Percentiles rank a stretch among this genome's conserved stretches.
These are phyloP conservation scores for Tribolium madens DNA, from an alignment of 1,140 invertebrate genomes.

Conservation along the genomic window DNA sequence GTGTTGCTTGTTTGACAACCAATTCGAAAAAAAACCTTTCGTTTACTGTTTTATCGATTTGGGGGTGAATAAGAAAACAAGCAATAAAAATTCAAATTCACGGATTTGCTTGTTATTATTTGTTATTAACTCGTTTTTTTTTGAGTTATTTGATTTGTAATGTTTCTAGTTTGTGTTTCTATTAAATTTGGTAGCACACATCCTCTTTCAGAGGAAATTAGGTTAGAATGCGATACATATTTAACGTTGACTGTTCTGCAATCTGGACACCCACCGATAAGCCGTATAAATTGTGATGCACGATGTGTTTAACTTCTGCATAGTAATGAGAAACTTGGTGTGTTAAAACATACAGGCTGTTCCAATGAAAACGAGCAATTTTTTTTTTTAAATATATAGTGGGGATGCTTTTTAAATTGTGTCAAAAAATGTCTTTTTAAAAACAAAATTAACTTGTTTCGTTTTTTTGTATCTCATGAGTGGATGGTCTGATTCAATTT, in stretches of 20 bases:
- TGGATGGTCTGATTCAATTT: too few relatives aligned
- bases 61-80: conserved; percentile 29
- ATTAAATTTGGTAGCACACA: not conserved
- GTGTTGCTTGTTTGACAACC: too few relatives aligned
- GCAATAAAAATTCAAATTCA: conserved; percentile 31
- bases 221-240: conserved; percentile 16
- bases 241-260: conserved; percentile 8
- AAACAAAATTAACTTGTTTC: too few relatives aligned
- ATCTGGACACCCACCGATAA: conserved; percentile 35
- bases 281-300: conserved; percentile 32
- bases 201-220: conserved; percentile 16
- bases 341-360: conserved; percentile 15
- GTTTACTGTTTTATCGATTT: conserved; percentile 29
- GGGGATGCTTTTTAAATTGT: too few relatives aligned
- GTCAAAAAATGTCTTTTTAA: too few relatives aligned
- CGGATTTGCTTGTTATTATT: conserved; percentile 1
- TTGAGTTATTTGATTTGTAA: too few relatives aligned
- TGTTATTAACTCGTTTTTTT: not conserved
- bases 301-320: conserved; percentile 28
- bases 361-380: too few relatives aligned
- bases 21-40: not conserved
- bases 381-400: too few relatives aligned
- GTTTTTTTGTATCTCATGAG: too few relatives aligned
- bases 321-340: conserved; percentile 22
- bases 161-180: too few relatives aligned